Evolutionary conservation across 2,888 invertebrate genomes (phyloP), one percentile per base, ranked within the genome.

Genomic region (Chorisops tibialis): DNA sequence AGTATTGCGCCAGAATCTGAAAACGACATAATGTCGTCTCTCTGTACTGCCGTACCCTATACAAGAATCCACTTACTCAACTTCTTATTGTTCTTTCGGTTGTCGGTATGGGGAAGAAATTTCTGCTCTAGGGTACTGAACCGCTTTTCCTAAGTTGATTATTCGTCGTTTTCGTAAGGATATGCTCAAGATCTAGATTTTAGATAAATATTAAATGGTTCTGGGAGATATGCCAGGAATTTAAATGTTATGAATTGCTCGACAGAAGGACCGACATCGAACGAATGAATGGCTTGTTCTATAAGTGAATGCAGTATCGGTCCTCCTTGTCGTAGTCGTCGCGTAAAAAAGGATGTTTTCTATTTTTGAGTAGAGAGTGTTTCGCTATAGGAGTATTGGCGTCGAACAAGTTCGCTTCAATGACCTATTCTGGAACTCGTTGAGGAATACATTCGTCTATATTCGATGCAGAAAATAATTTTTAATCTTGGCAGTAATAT

Each of bases 171-270:
- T 16, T 14, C 41, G 14, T 5, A 11, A 7, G n/a, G n/a, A 41
- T 41, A 14, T 41, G 41, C n/a, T 16, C 14, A 14, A 21, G 2
- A 14, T 43, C 43, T 43, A 43, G 43, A 56, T 56, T 47, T 35
- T 16, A 58, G 35, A 58, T 58, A 58, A 58, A 58, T 58, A 58
- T 58, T 58, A 58, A 58, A 58, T 47, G 58, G 18, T 58, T 45
- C 58, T 37, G 38, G 58, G 47, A 58, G 47, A 19, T 58, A 58
- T 58, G 58, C 58, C 58, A 58, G 30, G 58, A 58, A 58, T 58
- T 39, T 58, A 58, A 58, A 58, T 58, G 58, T 58, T 58, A 58
- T 58, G 58, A 47, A 47, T 37, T 58, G 30, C 35, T 47, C 41
- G 43, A 43, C 41, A 56, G 54, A 5, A 30, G 9, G 30, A 30